Evolutionary conservation across 2,797 vertebrate genomes (phyloP).

Genomic region (Acanthiza pusilla): DNA sequence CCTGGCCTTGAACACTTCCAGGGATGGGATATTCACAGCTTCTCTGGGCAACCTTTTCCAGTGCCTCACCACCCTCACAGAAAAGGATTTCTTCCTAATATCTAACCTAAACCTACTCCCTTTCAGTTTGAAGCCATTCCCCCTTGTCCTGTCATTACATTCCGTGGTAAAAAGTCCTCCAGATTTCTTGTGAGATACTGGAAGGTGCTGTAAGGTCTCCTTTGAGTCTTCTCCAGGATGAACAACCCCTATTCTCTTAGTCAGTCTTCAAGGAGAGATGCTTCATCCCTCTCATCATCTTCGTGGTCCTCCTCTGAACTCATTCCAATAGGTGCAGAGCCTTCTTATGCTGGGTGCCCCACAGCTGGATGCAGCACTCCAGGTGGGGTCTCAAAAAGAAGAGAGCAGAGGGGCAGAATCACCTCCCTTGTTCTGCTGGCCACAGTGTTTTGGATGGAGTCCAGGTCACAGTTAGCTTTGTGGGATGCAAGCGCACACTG

Average conservation of each 20-base stretch:
- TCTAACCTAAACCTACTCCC: not conserved
- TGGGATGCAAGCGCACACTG: not conserved
- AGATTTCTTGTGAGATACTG: not conserved
- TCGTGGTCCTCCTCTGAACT: not conserved
- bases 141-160: not conserved
- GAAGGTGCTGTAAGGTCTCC: not conserved
- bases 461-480: not conserved
- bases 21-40: not conserved
- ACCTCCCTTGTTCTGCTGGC: not conserved
- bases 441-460: not conserved
- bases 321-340: too few relatives aligned
- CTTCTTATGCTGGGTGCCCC: not conserved
- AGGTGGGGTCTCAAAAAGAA: not conserved
- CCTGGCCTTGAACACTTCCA: not conserved
- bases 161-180: not conserved
- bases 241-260: not conserved
- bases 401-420: not conserved
- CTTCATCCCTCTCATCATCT: not conserved
- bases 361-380: not conserved
- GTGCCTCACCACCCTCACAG: not conserved
- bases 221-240: not conserved
- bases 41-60: not conserved
- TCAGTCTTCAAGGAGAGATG: not conserved
- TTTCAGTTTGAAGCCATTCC: not conserved
- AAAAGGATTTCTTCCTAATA: not conserved